Conservation (phyloP, 2,113 vertebrate species). For the Diadophis punctatus region DNA sequence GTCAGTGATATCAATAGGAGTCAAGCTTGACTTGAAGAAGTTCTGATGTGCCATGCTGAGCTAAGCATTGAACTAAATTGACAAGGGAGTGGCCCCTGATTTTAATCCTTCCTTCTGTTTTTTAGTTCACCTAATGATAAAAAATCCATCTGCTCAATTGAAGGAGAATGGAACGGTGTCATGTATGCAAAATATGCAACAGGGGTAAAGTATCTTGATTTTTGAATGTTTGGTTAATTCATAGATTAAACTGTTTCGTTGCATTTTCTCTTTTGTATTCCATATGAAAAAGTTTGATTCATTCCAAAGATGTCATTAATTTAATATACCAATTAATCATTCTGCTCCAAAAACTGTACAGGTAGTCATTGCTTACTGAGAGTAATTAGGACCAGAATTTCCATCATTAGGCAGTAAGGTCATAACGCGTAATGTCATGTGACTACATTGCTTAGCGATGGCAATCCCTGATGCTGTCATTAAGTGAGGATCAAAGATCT, state of each 20-base stretch:
- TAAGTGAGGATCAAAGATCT: not conserved
- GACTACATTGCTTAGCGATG: not conserved
- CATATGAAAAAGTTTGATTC: not conserved
- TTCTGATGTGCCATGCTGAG: not conserved
- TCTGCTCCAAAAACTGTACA: not conserved
- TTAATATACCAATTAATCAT: not conserved
- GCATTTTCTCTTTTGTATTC: not conserved
- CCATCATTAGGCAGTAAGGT: not conserved
- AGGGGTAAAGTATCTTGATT: constrained; percentile 76
- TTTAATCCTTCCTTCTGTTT: constrained; percentile 31
- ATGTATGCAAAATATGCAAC: constrained; percentile 92
- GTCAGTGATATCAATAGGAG: not conserved
- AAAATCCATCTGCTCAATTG: constrained; percentile 93
- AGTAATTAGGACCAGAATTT: not conserved
- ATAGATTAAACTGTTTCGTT: not conserved
- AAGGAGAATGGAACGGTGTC: constrained; percentile 98
- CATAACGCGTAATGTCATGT: not conserved
- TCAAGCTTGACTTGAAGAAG: not conserved
- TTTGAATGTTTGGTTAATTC: not conserved
- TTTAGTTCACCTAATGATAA: constrained; percentile 92
- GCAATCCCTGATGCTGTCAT: not conserved
- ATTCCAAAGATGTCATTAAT: not conserved
- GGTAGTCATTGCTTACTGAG: not conserved
- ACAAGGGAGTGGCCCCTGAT: not conserved
- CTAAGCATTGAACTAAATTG: not conserved